Percentiles rank a stretch among this genome's conserved stretches.
phyloP scores from a whole-genome alignment of 2,113 vertebrate species.

The Stomatorhinus ivindoensis region DNA sequence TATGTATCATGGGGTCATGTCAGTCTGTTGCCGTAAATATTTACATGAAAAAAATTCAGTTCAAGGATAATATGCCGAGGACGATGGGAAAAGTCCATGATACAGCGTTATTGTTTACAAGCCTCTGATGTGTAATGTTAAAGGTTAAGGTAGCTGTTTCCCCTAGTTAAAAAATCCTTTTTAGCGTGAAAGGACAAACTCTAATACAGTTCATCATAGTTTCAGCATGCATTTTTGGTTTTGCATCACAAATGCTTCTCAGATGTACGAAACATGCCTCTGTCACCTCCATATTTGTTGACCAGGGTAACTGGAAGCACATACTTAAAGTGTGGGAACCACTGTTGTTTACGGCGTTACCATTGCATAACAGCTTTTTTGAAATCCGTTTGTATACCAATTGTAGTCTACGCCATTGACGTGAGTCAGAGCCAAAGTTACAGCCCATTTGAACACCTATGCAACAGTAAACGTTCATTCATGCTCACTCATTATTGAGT shows the following conservation, averaged over 20 bases:
- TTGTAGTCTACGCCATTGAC: background rate
- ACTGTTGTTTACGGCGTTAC: background rate
- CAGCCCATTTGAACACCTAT: background rate
- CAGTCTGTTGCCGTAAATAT: background rate
- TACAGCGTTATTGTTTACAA: background rate
- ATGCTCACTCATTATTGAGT: background rate
- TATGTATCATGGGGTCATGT: background rate
- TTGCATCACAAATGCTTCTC: background rate
- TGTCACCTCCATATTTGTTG: background rate
- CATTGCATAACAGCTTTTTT: background rate
- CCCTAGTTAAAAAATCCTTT: background rate
- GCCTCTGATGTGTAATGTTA: background rate
- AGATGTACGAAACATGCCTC: background rate
- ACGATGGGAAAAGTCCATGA: background rate
- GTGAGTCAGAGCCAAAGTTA: background rate
- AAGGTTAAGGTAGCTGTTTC: background rate
- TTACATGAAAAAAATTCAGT: background rate
- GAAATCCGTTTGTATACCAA: background rate
- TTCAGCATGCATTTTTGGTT: background rate
- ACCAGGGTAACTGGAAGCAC: background rate
- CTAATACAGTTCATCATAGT: background rate
- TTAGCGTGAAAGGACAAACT: background rate
- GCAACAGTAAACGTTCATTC: background rate
- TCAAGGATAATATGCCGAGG: background rate
- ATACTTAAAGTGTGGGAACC: background rate